phyloP scores from a whole-genome alignment of 1,140 invertebrate species.

The Portunus trituberculatus region DNA sequence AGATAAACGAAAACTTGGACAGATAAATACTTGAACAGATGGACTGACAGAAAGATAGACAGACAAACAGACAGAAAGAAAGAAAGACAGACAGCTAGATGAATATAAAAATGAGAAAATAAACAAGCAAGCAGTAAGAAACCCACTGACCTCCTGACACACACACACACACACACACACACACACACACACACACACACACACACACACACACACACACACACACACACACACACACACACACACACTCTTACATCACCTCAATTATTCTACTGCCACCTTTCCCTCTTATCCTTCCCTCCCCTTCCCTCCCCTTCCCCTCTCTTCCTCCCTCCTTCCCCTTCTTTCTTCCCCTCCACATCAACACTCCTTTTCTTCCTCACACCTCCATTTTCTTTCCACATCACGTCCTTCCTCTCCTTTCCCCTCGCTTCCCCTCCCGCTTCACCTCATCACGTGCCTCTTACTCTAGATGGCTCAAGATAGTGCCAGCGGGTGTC shows the following conservation, averaged over 20 bases:
- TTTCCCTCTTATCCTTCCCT: not conserved
- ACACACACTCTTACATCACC: not conserved
- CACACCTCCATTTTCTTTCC: not conserved
- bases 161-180: conserved; percentile 14
- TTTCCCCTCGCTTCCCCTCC: not conserved
- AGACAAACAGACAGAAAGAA: conserved; percentile 29
- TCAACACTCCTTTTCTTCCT: not conserved
- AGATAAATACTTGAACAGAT: conserved; percentile 16
- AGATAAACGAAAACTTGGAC: conserved; percentile 9
- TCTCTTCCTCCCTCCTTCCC: not conserved
- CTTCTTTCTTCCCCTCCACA: not conserved
- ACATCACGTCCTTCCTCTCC: not conserved
- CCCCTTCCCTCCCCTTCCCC: not conserved
- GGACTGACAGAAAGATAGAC: conserved; percentile 38
- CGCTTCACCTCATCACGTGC: not conserved
- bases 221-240: not conserved
- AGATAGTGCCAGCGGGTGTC: not conserved
- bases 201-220: conserved; percentile 8
- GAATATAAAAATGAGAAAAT: not conserved
- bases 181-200: conserved; percentile 18
- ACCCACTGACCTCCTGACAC: not conserved
- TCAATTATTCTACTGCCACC: not conserved
- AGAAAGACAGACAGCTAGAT: conserved; percentile 14
- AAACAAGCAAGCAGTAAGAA: not conserved
- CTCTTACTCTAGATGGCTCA: not conserved